Evolutionary conservation across 2,888 invertebrate genomes (phyloP), one percentile per base, ranked within the genome.

Genomic region (Silvanus unidentatus): DNA sequence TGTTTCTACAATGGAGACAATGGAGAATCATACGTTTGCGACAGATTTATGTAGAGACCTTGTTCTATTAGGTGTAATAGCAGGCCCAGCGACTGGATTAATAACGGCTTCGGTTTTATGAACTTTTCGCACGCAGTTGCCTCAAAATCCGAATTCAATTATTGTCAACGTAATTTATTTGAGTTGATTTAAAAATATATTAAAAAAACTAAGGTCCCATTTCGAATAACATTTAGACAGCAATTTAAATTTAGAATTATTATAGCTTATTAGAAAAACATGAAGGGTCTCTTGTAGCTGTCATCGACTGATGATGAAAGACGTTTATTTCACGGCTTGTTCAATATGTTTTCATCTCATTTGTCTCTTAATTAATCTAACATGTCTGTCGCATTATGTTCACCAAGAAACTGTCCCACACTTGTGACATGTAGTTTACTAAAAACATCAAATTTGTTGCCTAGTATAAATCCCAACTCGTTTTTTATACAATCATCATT

Each of bases 1-100:
- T 52, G 61, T 54, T 36, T 56, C 59, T 60, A 68, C 67, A 68
- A 68, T 67, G 64, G 68, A 67, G 65, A 68, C 68, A 69, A 69
- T 66, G 56, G 65, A 57, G 62, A 68, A 67, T 66, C 64, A 63
- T 63, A 65, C 65, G 59, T 64, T 61, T 63, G 65, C 60, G 66
- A 64, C 65, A 67, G 67, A 68, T 69, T 68, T 69, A 68, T 68
- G 63, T 53, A 57, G 22, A 32, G 4, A 32, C 32, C 5, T 32
- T 45, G 47, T 50, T 50, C 50, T 50, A 50, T 47, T 47, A 48
- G 43, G 30, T 32, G 34, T 39, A 48, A 15, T 40, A 37, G 40
- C 22, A 34, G n/a, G n/a, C n/a, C n/a, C n/a, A n/a, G 15, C 42
- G 29, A 15, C 29, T 16, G 47, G 32, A 50, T 44, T 47, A 47